phyloP scores from a whole-genome alignment of 64 coral and sea anemone genomes.

The Actinia equina region DNA sequence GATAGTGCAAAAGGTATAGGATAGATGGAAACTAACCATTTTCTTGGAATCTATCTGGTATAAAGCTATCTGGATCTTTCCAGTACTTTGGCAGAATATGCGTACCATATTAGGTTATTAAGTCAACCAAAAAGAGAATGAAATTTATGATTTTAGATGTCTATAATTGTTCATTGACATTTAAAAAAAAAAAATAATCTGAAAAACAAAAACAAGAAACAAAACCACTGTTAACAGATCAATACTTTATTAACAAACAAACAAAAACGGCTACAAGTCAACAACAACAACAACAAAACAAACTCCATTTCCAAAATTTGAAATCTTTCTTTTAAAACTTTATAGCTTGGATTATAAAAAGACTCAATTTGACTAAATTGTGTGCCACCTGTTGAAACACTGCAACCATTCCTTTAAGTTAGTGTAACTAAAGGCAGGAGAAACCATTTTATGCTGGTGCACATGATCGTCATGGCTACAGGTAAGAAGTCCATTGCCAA shows the following conservation, averaged over 20 bases:
- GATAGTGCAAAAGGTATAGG: background rate
- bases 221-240: too few relatives aligned
- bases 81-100: conserved; percentile 50
- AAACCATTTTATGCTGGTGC: conserved; percentile 60
- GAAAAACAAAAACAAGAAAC: too few relatives aligned
- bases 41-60: conserved; percentile 53
- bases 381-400: conserved; percentile 39
- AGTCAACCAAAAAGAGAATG: too few relatives aligned
- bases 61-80: conserved; percentile 49
- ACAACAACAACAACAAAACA: too few relatives aligned
- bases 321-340: background rate
- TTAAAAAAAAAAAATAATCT: too few relatives aligned
- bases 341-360: background rate
- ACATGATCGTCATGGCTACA: conserved; percentile 56
- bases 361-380: conserved; percentile 35
- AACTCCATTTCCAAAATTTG: background rate
- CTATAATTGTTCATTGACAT: too few relatives aligned
- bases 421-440: conserved; percentile 56
- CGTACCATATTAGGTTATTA: background rate
- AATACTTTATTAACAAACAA: too few relatives aligned
- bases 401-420: conserved; percentile 59
- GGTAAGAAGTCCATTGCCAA: conserved; percentile 65
- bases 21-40: conserved; percentile 14
- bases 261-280: too few relatives aligned
- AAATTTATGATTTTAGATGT: too few relatives aligned